These are phyloP conservation scores for Anodontia alba DNA, from an alignment of 2,888 invertebrate genomes.

Conservation along the genomic window DNA sequence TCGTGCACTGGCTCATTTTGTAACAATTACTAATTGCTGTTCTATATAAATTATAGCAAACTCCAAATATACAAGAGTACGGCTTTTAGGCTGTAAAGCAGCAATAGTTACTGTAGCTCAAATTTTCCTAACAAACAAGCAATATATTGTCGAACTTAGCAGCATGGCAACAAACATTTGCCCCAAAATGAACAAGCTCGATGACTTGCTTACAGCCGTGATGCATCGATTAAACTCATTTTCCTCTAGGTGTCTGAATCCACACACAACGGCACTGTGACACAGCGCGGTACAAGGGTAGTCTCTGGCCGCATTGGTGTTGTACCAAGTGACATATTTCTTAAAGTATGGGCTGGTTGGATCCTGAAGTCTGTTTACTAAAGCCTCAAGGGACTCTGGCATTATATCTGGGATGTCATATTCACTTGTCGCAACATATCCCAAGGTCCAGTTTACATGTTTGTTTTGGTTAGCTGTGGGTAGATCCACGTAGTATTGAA, in stretches of 20 bases:
- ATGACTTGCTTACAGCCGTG: too few species aligned
- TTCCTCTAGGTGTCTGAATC: slow-evolving; percentile 26
- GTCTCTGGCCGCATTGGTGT: slow-evolving; percentile 47
- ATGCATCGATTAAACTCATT: slow-evolving; percentile 26
- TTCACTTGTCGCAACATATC: slow-evolving; percentile 92
- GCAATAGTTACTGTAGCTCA: too few species aligned
- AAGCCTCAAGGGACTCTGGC: slow-evolving; percentile 91
- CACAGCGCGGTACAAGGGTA: slow-evolving; percentile 51
- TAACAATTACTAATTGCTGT: too few species aligned
- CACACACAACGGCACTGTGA: slow-evolving; percentile 45
- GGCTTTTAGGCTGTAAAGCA: too few species aligned
- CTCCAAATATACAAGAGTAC: too few species aligned
- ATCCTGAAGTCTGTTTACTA: slow-evolving; percentile 81
- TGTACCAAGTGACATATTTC: slow-evolving; percentile 55
- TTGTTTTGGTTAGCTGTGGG: slow-evolving; percentile 87
- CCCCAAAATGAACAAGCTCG: too few species aligned
- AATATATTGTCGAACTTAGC: too few species aligned
- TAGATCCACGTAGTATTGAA: slow-evolving; percentile 95
- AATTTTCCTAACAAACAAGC: too few species aligned
- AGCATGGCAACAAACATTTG: too few species aligned
- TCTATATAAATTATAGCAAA: too few species aligned
- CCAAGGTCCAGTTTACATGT: slow-evolving; percentile 92
- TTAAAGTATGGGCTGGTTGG: slow-evolving; percentile 34
- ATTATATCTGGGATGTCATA: slow-evolving; percentile 93
- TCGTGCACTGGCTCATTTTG: too few species aligned